Percentiles rank a stretch among this genome's conserved stretches.
Evolutionary conservation across 2,113 vertebrate species (phyloP).

Genomic region (Excalfactoria chinensis): DNA sequence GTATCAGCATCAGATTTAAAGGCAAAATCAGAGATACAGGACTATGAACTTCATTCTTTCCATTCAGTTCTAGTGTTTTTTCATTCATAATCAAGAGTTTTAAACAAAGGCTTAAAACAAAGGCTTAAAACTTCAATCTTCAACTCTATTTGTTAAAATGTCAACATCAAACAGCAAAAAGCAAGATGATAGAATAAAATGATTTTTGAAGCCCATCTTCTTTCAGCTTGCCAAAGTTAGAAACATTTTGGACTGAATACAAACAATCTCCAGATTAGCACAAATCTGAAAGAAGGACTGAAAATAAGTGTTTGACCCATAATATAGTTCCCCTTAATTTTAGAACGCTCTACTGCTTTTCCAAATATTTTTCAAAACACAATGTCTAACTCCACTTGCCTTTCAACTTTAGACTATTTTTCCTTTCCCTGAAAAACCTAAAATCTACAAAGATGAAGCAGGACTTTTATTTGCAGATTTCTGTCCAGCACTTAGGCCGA

Average conservation of each 20-base stretch:
- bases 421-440: background rate
- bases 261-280: background rate
- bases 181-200: background rate
- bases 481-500: slow-evolving; percentile 10
- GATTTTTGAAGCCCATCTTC: background rate
- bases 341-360: background rate
- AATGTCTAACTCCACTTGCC: background rate
- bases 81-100: background rate
- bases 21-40: background rate
- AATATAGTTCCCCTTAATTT: background rate
- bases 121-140: background rate
- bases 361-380: background rate
- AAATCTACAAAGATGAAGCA: background rate
- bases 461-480: background rate
- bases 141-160: background rate
- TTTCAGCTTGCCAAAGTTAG: background rate
- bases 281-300: background rate
- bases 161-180: background rate
- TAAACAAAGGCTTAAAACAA: background rate
- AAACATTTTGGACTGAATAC: background rate
- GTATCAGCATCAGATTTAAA: background rate
- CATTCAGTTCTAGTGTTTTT: background rate
- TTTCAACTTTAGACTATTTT: background rate
- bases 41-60: background rate
- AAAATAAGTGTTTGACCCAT: slow-evolving; percentile 11